Evolutionary conservation across 35 echinoderm and acorn worm genomes (phyloP).

Genomic region (Patiria miniata): DNA sequence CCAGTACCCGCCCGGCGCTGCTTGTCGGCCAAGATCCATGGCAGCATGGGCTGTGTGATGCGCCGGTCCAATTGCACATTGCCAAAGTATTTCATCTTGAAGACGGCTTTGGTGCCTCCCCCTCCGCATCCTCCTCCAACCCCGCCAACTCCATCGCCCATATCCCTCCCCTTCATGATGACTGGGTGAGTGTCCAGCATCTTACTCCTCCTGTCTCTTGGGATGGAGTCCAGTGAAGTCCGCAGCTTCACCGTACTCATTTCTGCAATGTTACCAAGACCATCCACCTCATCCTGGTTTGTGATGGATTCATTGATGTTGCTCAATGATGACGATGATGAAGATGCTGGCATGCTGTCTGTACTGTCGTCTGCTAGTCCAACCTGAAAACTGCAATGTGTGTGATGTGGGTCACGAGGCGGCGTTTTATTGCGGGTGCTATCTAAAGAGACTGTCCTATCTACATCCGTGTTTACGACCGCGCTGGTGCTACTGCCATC

Average conservation of each 20-base stretch:
- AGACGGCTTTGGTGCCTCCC: neutral
- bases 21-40: slow-evolving; percentile 81
- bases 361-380: neutral
- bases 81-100: slow-evolving; percentile 57
- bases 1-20: slow-evolving; percentile 30
- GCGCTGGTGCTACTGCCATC: neutral
- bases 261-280: neutral
- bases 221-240: neutral
- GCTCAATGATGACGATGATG: neutral
- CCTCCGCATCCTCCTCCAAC: too few relatives aligned
- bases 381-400: neutral
- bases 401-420: neutral
- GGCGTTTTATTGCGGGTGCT: neutral
- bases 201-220: slow-evolving; percentile 6
- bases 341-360: neutral
- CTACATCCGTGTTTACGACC: too few relatives aligned
- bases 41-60: slow-evolving; percentile 84
- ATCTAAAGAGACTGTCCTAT: neutral
- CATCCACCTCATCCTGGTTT: neutral
- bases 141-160: neutral
- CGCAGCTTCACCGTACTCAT: neutral
- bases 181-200: slow-evolving; percentile 1
- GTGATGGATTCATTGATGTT: neutral
- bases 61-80: slow-evolving; percentile 65
- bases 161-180: slow-evolving; percentile 1